Conservation (phyloP, 2,113 vertebrate species). For the Callipepla californica region DNA sequence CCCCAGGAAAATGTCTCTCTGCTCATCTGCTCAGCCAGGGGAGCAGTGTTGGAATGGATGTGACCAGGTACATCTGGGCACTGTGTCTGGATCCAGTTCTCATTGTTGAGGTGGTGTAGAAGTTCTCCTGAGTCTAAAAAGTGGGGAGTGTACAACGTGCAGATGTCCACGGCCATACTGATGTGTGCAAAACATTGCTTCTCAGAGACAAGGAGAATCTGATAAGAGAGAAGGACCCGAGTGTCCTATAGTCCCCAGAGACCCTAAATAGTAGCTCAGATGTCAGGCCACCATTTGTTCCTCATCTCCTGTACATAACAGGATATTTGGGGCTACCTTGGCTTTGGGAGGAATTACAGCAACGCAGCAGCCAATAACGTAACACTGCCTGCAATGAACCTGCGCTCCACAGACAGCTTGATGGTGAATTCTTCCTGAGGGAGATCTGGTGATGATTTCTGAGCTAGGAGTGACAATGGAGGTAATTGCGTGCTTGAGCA, state of each 20-base stretch:
- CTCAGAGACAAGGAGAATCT: not conserved
- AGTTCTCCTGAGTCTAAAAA: not conserved
- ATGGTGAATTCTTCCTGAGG: not conserved
- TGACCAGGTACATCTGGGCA: not conserved
- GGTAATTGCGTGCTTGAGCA: not conserved
- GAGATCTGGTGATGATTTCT: not conserved
- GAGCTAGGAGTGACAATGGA: not conserved
- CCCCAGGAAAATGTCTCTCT: not conserved
- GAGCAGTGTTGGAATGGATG: not conserved
- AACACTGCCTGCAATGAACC: not conserved
- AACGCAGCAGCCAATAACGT: not conserved
- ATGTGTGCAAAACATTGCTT: not conserved
- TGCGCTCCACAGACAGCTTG: not conserved
- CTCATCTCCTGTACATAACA: fast-evolving
- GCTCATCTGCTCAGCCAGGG: not conserved
- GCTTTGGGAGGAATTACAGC: not conserved
- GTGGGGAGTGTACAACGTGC: not conserved
- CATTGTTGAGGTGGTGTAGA: not conserved
- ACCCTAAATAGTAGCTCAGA: fast-evolving
- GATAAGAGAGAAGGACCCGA: fast-evolving
- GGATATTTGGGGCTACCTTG: not conserved
- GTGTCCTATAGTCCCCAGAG: not conserved
- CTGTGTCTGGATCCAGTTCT: not conserved
- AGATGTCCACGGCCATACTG: fast-evolving
- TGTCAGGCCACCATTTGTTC: no score